phyloP scores from a whole-genome alignment of 2,113 vertebrate species.

The Pseudorectes ferrugineus region DNA sequence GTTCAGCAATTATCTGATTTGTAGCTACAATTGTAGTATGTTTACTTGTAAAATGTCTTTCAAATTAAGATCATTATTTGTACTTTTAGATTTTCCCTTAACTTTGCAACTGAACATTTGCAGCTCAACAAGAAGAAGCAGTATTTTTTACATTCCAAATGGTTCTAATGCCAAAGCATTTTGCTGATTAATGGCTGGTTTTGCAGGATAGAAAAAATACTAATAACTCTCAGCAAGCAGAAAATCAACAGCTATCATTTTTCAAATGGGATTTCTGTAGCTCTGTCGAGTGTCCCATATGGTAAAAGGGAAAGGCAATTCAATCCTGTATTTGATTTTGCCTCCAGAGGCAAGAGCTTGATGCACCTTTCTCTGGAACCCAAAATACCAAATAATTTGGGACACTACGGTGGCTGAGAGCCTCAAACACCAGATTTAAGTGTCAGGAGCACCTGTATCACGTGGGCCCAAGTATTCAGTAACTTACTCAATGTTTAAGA shows the following conservation, averaged over 20 bases:
- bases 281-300: background rate
- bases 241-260: constrained; percentile 49
- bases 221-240: constrained; percentile 57
- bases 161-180: background rate
- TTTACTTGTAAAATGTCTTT: constrained; percentile 41
- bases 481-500: background rate
- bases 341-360: background rate
- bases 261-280: constrained; percentile 44
- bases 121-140: background rate
- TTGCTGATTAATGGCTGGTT: constrained; percentile 41
- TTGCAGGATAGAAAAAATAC: constrained; percentile 38
- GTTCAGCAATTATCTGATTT: constrained; percentile 49
- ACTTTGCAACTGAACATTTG: background rate
- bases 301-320: background rate
- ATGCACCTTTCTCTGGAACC: background rate
- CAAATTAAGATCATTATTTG: constrained; percentile 29
- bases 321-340: background rate
- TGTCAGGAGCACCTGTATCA: background rate
- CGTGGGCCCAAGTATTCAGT: background rate
- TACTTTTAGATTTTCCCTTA: constrained; percentile 14
- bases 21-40: background rate
- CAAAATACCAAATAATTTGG: background rate
- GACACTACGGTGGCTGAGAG: background rate
- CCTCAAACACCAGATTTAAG: background rate
- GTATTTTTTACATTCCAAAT: constrained; percentile 33